A percentile compares a stretch with the other conserved stretches of the same genome.
These are phyloP conservation scores for Thera britannica DNA, from an alignment of 2,888 invertebrate species.

Conservation along the genomic window DNA sequence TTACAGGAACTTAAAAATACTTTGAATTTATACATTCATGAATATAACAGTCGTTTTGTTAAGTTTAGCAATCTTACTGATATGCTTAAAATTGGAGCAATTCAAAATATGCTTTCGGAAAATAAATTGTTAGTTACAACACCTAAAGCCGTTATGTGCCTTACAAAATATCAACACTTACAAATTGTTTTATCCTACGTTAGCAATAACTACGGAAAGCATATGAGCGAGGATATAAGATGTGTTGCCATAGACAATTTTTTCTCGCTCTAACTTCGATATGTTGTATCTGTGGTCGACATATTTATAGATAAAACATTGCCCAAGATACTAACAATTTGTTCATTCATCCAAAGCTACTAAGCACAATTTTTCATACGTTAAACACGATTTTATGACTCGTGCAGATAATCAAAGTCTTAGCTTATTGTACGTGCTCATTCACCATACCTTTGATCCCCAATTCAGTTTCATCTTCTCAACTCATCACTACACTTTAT, in stretches of 20 bases:
- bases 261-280: neutral
- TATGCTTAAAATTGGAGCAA: conserved; percentile 20
- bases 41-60: conserved; percentile 18
- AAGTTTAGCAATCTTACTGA: conserved; percentile 20
- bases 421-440: conserved; percentile 4
- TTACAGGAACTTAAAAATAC: conserved; percentile 39
- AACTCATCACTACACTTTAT: conserved; percentile 21
- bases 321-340: conserved; percentile 2
- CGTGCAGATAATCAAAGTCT: neutral
- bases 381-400: neutral
- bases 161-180: conserved; percentile 16
- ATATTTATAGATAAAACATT: conserved; percentile 8
- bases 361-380: neutral
- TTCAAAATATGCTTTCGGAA: conserved; percentile 9
- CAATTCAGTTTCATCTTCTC: conserved; percentile 32
- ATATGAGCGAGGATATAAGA: conserved; percentile 2
- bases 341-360: conserved; percentile 10
- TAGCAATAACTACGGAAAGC: conserved; percentile 1
- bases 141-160: conserved; percentile 16
- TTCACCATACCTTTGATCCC: conserved; percentile 34
- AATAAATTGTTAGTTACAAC: conserved; percentile 21
- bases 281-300: conserved; percentile 2
- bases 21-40: conserved; percentile 18
- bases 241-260: neutral
- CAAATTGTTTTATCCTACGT: neutral